These are phyloP conservation scores for Apotomis betuletana DNA, from an alignment of 2,888 invertebrate species.

Conservation along the genomic window DNA sequence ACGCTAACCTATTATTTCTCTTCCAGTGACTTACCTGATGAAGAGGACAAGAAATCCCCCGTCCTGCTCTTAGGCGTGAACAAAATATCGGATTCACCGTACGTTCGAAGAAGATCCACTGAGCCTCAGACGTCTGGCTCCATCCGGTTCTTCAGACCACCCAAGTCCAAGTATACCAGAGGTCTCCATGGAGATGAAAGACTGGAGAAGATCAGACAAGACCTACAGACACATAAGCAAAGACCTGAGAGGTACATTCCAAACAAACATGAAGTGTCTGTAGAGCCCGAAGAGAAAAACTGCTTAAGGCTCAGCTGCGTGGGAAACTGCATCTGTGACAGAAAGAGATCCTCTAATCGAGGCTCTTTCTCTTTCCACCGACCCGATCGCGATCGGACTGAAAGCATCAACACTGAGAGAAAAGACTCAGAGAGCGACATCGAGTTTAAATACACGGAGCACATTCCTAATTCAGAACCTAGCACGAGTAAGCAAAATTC, in stretches of 20 bases:
- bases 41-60: slow-evolving; percentile 83
- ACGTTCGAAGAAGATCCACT: slow-evolving; percentile 70
- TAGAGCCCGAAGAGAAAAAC: slow-evolving; percentile 64
- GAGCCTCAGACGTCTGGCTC: slow-evolving; percentile 72
- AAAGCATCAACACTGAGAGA: slow-evolving; percentile 57
- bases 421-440: slow-evolving; percentile 77
- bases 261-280: slow-evolving; percentile 66
- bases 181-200: slow-evolving; percentile 76
- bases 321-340: slow-evolving; percentile 73
- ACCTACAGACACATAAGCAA: slow-evolving; percentile 73
- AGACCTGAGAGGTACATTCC: slow-evolving; percentile 76
- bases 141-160: slow-evolving; percentile 74
- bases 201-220: slow-evolving; percentile 76
- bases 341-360: slow-evolving; percentile 68
- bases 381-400: slow-evolving; percentile 60
- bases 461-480: slow-evolving; percentile 74
- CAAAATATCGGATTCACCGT: slow-evolving; percentile 80
- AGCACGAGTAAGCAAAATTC: slow-evolving; percentile 75
- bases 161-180: slow-evolving; percentile 76
- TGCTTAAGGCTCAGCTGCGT: slow-evolving; percentile 73
- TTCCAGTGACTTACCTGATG: slow-evolving; percentile 85
- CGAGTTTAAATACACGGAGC: slow-evolving; percentile 78
- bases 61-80: slow-evolving; percentile 85
- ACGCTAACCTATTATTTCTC: slow-evolving; percentile 42
- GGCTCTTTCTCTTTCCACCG: slow-evolving; percentile 78